Base-by-base conservation (phyloP, 2,888 invertebrate species). In the Celastrina argiolus region DNA sequence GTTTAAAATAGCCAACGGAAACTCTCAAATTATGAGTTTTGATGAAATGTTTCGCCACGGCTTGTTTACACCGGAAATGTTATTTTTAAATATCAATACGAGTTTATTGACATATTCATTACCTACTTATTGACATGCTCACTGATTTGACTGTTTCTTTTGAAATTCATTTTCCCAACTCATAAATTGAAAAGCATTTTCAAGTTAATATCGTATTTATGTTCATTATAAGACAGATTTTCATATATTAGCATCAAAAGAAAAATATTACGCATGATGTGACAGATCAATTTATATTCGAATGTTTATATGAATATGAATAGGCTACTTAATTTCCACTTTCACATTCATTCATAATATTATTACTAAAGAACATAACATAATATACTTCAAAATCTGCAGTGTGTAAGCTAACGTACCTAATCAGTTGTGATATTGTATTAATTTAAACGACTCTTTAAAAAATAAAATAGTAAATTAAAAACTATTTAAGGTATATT, bases 21-120 rank as follows among this genome's bases (percentile, higher is more conserved):
- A 87, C 84, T 80, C 77, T 81, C 80, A 81, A 87, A 88, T 89
- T 89, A 90, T 90, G 87, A 89, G 81, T 87, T 88, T 88, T 85
- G 87, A 88, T 87, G 88, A 88, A 88, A 87, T 79, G 80, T 81
- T 81, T 76, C 78, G 75, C 75, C 77, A 76, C 79, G 79, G 74
- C 77, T 78, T 74, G 74, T 78, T 79, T 74, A 69, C 70, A 77
- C 82, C 85, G 88, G 88, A 88, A 82, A 84, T 81, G 78, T 73
- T 72, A 74, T 73, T 75, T 75, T 73, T 69, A 71, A 72, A 76
- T 73, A 71, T 74, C 41, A 73, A 73, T 70, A 69, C 71, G 69
- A 71, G 72, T 76, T 73, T 73, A 77, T 77, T 74, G 75, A 75
- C 70, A 70, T 68, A 69, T 77, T 75, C 73, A 77, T 75, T 71